A percentile compares a stretch with the other conserved stretches of the same genome.
These are phyloP conservation scores for Lordiphosa fenestrarum DNA, from an alignment of 2,888 invertebrate genomes.

Conservation along the genomic window DNA sequence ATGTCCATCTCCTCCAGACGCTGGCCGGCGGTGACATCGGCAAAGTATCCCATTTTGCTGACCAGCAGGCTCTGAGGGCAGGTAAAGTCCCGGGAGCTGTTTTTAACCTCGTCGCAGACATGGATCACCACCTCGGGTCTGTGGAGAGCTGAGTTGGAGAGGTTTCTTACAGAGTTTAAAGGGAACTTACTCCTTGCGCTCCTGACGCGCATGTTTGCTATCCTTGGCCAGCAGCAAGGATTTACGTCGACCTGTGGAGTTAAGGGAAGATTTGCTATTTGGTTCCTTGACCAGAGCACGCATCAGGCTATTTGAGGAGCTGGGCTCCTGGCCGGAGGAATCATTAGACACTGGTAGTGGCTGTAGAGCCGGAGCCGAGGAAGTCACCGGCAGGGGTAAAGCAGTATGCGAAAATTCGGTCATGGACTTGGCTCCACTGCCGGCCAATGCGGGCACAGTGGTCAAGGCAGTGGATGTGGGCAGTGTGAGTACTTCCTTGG, in stretches of 20 bases:
- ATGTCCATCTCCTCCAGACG: conserved; percentile 95
- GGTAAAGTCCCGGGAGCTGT: conserved; percentile 91
- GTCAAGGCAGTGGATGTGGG: conserved; percentile 8
- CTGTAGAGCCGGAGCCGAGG: conserved; percentile 16
- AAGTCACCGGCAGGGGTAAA: neutral
- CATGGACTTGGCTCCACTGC: conserved; percentile 23
- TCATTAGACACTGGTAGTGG: neutral
- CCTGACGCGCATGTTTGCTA: conserved; percentile 44
- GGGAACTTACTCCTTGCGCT: conserved; percentile 58
- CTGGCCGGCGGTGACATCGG: conserved; percentile 91
- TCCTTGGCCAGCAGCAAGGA: conserved; percentile 58
- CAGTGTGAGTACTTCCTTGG: conserved; percentile 19
- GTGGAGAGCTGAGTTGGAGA: neutral
- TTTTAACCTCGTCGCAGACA: conserved; percentile 96
- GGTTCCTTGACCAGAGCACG: conserved; percentile 57
- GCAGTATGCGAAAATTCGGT: conserved; percentile 24
- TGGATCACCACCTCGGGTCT: conserved; percentile 94
- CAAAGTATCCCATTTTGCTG: conserved; percentile 97
- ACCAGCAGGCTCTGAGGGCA: conserved; percentile 93
- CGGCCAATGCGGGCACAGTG: conserved; percentile 1
- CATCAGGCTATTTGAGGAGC: conserved; percentile 41
- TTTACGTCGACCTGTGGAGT: conserved; percentile 41
- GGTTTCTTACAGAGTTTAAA: neutral
- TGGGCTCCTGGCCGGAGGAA: neutral
- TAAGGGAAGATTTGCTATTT: conserved; percentile 17